phyloP scores from a whole-genome alignment of 1,140 invertebrate genomes.

The Ptiloglossa arizonensis region DNA sequence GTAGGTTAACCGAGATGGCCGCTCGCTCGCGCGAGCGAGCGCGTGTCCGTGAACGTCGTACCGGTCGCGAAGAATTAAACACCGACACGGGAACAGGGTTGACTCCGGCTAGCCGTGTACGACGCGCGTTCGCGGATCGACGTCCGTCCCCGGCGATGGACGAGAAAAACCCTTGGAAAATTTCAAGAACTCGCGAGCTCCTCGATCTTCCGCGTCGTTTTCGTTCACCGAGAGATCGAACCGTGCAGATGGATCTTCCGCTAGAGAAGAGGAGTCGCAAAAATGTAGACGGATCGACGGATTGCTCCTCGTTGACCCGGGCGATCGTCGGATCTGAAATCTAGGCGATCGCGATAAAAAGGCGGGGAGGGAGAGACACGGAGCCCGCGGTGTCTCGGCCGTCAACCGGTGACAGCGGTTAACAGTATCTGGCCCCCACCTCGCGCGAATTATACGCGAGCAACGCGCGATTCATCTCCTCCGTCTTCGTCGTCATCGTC shows the following conservation, averaged over 20 bases:
- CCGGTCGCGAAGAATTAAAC: constrained; percentile 42
- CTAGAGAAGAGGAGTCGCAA: neutral
- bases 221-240: no score
- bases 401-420: constrained; percentile 60
- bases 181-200: no score
- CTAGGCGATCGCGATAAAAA: constrained; percentile 51
- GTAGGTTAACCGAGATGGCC: constrained; percentile 19
- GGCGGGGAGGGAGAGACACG: neutral
- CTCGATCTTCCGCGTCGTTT: no score
- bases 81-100: constrained; percentile 40
- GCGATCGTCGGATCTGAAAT: constrained; percentile 43
- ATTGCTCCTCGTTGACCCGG: constrained; percentile 51
- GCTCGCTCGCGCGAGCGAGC: no score
- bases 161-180: no score
- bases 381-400: constrained; percentile 35
- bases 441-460: constrained; percentile 57
- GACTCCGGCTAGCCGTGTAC: neutral
- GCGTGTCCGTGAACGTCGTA: neutral
- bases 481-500: no score
- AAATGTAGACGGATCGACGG: constrained; percentile 36
- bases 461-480: constrained; percentile 54
- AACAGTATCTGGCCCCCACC: constrained; percentile 65
- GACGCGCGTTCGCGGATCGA: neutral
- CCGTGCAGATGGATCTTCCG: constrained; percentile 16
- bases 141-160: no score